A percentile compares a stretch with the other conserved stretches of the same genome.
Conservation (phyloP, 2,888 invertebrate species). For the Drosophila paranaensis region DNA sequence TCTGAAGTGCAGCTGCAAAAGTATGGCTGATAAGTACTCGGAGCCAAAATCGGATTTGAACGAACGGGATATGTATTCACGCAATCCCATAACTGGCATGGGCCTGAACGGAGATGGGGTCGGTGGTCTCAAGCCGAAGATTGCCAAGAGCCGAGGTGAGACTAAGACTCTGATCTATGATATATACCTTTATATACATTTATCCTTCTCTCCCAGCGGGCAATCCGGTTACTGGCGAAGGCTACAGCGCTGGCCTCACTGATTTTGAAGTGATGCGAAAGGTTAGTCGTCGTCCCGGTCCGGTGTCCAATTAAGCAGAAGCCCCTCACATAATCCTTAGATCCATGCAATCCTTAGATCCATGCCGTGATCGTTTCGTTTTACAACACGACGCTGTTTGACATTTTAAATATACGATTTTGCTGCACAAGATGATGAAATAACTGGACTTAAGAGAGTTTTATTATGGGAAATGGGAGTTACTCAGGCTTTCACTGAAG, state of each 20-base stretch:
- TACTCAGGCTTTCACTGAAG: too few species aligned
- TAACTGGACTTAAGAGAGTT: neutral
- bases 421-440: constrained; percentile 2
- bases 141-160: constrained; percentile 37
- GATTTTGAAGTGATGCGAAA: constrained; percentile 24
- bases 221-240: constrained; percentile 48
- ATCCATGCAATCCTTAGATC: neutral
- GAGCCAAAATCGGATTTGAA: neutral
- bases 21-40: neutral
- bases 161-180: neutral
- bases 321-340: neutral
- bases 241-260: constrained; percentile 30
- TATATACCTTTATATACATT: neutral
- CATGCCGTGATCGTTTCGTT: neutral
- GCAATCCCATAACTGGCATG: constrained; percentile 49
- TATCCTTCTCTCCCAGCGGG: constrained; percentile 19
- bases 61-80: constrained; percentile 4
- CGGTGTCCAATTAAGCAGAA: neutral
- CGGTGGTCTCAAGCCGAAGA: constrained; percentile 45
- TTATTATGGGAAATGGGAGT: neutral
- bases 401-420: constrained; percentile 17
- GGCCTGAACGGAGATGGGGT: constrained; percentile 51
- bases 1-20: neutral
- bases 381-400: constrained; percentile 11
- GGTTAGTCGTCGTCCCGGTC: constrained; percentile 8